Base-by-base conservation (phyloP, 2,888 invertebrate genomes). In the Eretmocerus hayati region DNA sequence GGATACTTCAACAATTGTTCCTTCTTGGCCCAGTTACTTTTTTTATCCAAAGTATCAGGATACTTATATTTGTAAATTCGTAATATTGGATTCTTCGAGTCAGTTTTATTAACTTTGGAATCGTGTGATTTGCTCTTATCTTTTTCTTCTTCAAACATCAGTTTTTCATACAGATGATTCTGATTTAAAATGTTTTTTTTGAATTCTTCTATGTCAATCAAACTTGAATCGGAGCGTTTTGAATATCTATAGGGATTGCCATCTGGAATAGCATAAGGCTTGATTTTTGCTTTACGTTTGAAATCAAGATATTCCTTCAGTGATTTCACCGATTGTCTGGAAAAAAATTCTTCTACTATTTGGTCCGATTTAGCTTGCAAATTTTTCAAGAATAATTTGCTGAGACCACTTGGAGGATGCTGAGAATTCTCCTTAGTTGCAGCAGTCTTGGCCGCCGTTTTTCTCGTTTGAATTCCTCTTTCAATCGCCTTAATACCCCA, bases 401-500 rank as follows among this genome's bases (percentile, higher is more conserved):
- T 46, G 13, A 51, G 42, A 16, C 51, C 48, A 18, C 20, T 21
- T 18, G 32, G 11, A 22, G 36, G n/a, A 18, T 16, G 41, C 6
- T 26, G 15, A 1, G 31, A 18, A 15, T 19, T 38, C 6, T 51
- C 51, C 30, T 41, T 50, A 13, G 20, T 3, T 18, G 18, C 11
- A 20, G 23, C 23, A 26, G 40, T 20, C 22, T 51, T 48, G 9
- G 18, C 40, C 13, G 38, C 31, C 20, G 43, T 42, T 21, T 50
- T 52, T 36, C 57, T 58, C 5, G 67, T 69, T 46, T 70, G 69
- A 6, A 63, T 63, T 23, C 57, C 55, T 35, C 57, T 58, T 19
- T 67, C 66, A 0, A 61, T 53, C 5, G 41, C 44, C 11, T 54
- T 48, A 1, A 61, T 62, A 21, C 66, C 66, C 65, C 66, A 68